Evolutionary conservation across 2,888 invertebrate genomes (phyloP).

Genomic region (Liodrosophila aerea): DNA sequence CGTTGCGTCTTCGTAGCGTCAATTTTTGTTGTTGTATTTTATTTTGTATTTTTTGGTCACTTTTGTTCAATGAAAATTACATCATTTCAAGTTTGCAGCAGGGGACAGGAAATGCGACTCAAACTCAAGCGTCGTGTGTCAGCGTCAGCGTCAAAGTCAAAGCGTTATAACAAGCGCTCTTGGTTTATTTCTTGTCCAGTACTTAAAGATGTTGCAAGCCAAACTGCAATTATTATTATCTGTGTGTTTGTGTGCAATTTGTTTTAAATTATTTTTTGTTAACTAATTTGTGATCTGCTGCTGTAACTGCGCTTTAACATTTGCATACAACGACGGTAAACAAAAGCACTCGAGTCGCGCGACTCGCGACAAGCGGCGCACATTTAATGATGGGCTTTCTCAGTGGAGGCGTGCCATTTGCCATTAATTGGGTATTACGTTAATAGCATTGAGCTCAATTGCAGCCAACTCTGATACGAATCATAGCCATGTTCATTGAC

Average conservation of each 20-base stretch:
- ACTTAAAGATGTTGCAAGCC: slow-evolving; percentile 57
- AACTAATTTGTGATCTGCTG: slow-evolving; percentile 15
- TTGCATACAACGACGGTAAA: slow-evolving; percentile 13
- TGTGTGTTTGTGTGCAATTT: slow-evolving; percentile 31
- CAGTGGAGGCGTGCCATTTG: slow-evolving; percentile 45
- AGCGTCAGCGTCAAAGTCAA: slow-evolving; percentile 8
- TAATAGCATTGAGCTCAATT: slow-evolving; percentile 47
- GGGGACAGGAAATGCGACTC: slow-evolving; percentile 59
- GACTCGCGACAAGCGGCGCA: slow-evolving; percentile 40
- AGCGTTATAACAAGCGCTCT: no score
- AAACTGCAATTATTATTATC: slow-evolving; percentile 61
- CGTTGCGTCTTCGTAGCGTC: slow-evolving; percentile 56
- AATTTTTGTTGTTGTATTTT: slow-evolving; percentile 26
- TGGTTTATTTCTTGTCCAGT: slow-evolving; percentile 19
- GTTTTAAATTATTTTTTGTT: slow-evolving; percentile 10
- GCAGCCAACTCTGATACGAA: slow-evolving; percentile 40
- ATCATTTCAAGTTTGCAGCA: slow-evolving; percentile 52
- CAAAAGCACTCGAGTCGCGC: background rate
- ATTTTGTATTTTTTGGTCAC: slow-evolving; percentile 46
- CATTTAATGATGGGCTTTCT: slow-evolving; percentile 53
- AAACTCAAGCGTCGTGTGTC: slow-evolving; percentile 9
- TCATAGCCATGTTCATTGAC: slow-evolving; percentile 49
- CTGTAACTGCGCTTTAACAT: slow-evolving; percentile 4
- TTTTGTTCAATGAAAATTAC: slow-evolving; percentile 64
- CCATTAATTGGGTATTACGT: slow-evolving; percentile 61